Percentiles rank a stretch among this genome's conserved stretches.
These are phyloP conservation scores for Trididemnum nubilum DNA, from an alignment of 23 tunicate species.

Conservation along the genomic window DNA sequence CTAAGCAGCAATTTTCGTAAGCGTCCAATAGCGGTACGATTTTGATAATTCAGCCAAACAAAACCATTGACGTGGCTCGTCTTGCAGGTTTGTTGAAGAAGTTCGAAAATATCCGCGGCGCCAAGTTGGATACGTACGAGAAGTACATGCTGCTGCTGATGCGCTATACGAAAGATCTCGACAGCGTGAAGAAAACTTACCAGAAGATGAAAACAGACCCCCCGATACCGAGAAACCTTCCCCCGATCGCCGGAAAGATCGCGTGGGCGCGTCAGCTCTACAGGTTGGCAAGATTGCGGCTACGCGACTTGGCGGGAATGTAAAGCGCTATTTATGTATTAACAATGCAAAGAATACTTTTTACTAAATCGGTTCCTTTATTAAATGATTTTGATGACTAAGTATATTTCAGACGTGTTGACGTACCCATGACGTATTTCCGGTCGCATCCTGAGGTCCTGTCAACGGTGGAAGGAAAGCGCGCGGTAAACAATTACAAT, in stretches of 20 bases:
- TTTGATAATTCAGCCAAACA: too few relatives aligned
- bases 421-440: conserved; percentile 55
- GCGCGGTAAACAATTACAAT: conserved; percentile 58
- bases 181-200: conserved; percentile 64
- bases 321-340: too few relatives aligned
- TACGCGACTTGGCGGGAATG: too few relatives aligned
- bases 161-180: conserved; percentile 60
- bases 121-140: conserved; percentile 62
- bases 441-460: conserved; percentile 50
- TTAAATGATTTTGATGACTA: too few relatives aligned
- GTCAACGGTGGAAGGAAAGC: conserved; percentile 57
- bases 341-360: background rate
- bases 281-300: conserved; percentile 38
- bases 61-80: too few relatives aligned
- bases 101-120: conserved; percentile 54
- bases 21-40: too few relatives aligned
- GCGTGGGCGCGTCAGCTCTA: conserved; percentile 84
- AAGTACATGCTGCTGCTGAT: conserved; percentile 50
- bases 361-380: too few relatives aligned
- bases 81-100: conserved; percentile 37
- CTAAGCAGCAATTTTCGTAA: too few relatives aligned
- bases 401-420: conserved; percentile 29
- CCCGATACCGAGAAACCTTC: conserved; percentile 73
- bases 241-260: conserved; percentile 75
- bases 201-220: conserved; percentile 87